Evolutionary conservation across 2,888 invertebrate genomes (phyloP).

Genomic region (Cantharis rufa): DNA sequence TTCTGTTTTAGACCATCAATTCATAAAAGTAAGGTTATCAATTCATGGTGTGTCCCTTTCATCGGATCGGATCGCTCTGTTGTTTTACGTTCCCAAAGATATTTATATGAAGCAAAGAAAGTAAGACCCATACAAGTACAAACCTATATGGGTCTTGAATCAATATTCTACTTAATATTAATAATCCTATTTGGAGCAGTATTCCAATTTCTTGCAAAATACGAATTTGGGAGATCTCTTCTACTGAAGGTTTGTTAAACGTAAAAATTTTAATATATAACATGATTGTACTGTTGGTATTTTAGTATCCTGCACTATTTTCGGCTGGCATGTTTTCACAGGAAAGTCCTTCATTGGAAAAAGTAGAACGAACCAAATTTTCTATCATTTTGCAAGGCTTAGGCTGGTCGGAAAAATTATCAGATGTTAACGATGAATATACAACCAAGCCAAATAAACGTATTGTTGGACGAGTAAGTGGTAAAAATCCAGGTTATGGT

Average conservation of each 20-base stretch:
- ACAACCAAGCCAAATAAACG: constrained; percentile 65
- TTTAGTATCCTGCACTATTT: constrained; percentile 59
- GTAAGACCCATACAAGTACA: constrained; percentile 78
- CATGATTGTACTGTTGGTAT: background rate
- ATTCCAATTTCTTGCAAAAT: constrained; percentile 64
- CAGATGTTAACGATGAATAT: constrained; percentile 62
- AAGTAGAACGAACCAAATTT: constrained; percentile 66
- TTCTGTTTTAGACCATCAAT: constrained; percentile 19
- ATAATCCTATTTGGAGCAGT: constrained; percentile 63
- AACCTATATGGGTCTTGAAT: constrained; percentile 64
- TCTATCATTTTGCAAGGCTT: constrained; percentile 71
- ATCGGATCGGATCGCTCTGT: constrained; percentile 83
- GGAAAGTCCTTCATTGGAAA: constrained; percentile 67
- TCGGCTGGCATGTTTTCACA: constrained; percentile 71
- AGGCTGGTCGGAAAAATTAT: constrained; percentile 75
- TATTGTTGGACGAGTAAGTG: constrained; percentile 68
- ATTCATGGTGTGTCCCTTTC: constrained; percentile 65
- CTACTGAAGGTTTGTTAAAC: constrained; percentile 58
- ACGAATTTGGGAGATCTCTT: constrained; percentile 65
- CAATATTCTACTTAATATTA: constrained; percentile 58
- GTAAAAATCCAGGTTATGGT: constrained; percentile 80
- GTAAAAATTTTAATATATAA: background rate
- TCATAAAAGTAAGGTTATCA: constrained; percentile 33
- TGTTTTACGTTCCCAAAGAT: constrained; percentile 79
- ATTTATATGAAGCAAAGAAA: constrained; percentile 68